phyloP scores from a whole-genome alignment of 2,888 invertebrate species.

The Hymenopus coronatus region DNA sequence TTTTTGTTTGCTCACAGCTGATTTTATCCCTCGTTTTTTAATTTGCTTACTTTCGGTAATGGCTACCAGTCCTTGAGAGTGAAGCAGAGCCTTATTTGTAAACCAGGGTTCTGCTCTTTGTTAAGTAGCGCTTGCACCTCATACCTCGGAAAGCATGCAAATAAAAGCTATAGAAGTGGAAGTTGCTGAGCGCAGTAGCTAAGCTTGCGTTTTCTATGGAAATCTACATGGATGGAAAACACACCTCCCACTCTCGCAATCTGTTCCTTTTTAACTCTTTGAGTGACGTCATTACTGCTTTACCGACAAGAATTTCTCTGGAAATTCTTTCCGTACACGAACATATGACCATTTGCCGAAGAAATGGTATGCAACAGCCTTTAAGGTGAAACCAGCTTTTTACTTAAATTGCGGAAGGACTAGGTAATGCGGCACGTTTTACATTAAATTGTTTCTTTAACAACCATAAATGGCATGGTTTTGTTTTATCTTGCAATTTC shows the following conservation, averaged over 20 bases:
- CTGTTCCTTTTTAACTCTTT: not conserved
- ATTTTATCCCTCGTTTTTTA: not conserved
- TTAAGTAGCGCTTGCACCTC: not conserved
- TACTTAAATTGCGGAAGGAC: not conserved
- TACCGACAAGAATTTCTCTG: not conserved
- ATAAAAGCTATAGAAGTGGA: not conserved
- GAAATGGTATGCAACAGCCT: not conserved
- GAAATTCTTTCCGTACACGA: not conserved
- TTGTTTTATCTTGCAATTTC: not conserved
- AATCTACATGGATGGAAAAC: not conserved
- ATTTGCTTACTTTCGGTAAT: not conserved
- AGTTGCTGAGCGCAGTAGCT: not conserved
- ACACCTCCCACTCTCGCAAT: not conserved
- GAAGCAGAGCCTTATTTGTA: not conserved
- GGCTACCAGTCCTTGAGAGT: not conserved
- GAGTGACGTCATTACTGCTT: not conserved
- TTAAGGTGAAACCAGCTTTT: not conserved
- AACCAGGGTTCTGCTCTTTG: not conserved
- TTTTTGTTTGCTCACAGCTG: not conserved
- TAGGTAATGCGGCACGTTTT: not conserved
- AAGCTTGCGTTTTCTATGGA: not conserved
- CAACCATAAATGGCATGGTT: not conserved
- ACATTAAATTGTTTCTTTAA: not conserved
- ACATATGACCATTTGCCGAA: not conserved
- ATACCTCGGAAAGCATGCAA: not conserved